Conservation (phyloP, 2,888 invertebrate genomes). For the Rhogogaster chlorosoma region DNA sequence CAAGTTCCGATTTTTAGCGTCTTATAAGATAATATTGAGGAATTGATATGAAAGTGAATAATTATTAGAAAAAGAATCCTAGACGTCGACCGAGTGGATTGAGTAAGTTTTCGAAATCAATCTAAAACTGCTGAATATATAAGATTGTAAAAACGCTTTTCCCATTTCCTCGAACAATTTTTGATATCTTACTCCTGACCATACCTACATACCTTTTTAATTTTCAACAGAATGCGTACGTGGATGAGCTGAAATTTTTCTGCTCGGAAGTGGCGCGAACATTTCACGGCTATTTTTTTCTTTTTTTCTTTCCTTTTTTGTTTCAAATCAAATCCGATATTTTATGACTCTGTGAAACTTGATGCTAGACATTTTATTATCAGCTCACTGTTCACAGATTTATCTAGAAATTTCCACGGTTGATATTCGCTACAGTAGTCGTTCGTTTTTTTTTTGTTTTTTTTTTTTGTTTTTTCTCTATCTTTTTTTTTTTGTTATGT, state of each 20-base stretch:
- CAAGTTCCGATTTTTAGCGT: no score
- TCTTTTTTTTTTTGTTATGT: neutral
- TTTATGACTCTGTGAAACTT: neutral
- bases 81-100: no score
- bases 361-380: neutral
- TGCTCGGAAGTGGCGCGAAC: no score
- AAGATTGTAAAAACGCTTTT: no score
- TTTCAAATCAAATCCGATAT: neutral
- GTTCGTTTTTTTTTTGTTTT: neutral
- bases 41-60: neutral
- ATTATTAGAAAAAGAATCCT: neutral
- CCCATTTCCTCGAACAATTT: no score
- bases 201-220: no score
- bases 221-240: no score
- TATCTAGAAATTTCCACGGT: neutral
- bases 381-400: neutral
- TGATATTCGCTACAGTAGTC: neutral
- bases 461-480: neutral
- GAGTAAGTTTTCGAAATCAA: no score
- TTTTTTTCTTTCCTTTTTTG: neutral
- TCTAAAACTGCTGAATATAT: no score
- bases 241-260: no score
- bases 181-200: no score
- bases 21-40: neutral
- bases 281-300: neutral